Base-by-base conservation (phyloP, 1,140 invertebrate genomes). In the Episyrphus balteatus region DNA sequence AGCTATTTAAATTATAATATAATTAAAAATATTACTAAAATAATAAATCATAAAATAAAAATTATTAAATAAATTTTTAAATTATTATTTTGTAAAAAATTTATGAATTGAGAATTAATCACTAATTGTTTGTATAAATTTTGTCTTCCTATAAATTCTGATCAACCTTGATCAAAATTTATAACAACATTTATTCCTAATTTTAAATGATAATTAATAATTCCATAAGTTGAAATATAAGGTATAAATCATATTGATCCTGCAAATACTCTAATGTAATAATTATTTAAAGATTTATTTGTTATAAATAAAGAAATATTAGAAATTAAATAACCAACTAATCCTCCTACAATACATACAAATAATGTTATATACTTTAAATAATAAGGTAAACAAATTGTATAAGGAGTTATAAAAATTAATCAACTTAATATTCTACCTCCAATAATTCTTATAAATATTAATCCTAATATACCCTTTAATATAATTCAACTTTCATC, bases 1-100 rank as follows among this genome's bases (percentile, higher is more conserved):
- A 76, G 75, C 74, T 76, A 78, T 70, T 68, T 73, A 68, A 73
- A 62, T 70, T 60, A 39, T 57, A 61, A 65, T 59, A 61, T 59
- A 58, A 56, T n/a, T 54, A 61, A 59, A 62, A 62, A 64, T 57
- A 52, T 64, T 54, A 58, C 53, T 53, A 67, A 62, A 66, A 61
- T 55, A 66, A 59, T 55, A 69, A 59, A 47, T 59, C 65, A 63
- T 53, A 61, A 54, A 57, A 66, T 55, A 69, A 73, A 65, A 57
- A 62, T 68, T 60, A 67, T 59, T 61, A 69, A 68, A 70, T 61
- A 71, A 66, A 72, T 61, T 64, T 70, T 69, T 60, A 69, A 64
- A 60, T 59, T 67, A 69, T 70, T 68, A 63, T 62, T 58, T 56
- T 70, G 61, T 52, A 57, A 50, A 46, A 55, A 39, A 47, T 51